These are phyloP conservation scores for Oryzias curvinotus DNA, from an alignment of 2,113 vertebrate species.

Conservation along the genomic window DNA sequence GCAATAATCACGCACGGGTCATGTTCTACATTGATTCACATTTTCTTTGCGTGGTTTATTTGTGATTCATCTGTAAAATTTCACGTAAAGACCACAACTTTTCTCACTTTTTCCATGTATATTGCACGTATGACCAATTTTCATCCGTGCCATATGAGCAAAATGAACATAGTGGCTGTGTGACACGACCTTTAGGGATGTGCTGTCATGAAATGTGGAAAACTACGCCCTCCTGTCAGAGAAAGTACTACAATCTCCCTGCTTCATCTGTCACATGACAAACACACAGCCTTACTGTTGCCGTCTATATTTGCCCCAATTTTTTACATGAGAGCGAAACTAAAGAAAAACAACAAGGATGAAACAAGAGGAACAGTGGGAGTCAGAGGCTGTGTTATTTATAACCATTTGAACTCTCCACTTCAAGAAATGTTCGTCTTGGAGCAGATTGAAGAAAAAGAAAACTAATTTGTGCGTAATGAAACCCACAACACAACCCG, in stretches of 20 bases:
- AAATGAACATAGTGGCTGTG: too few species aligned
- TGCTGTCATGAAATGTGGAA: constrained; percentile 21
- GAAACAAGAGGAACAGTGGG: constrained; percentile 5
- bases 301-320: constrained; percentile 15
- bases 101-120: too few species aligned
- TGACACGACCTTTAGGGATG: background rate
- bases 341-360: constrained; percentile 3
- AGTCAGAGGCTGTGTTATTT: constrained; percentile 44
- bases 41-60: too few species aligned
- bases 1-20: too few species aligned
- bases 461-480: constrained; percentile 22
- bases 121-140: too few species aligned
- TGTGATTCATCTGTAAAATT: too few species aligned
- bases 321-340: constrained; percentile 19
- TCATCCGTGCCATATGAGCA: too few species aligned
- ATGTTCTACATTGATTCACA: too few species aligned
- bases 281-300: constrained; percentile 6
- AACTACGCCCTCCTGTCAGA: constrained; percentile 28
- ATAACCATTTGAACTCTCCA: constrained; percentile 30
- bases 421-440: background rate
- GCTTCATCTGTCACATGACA: background rate
- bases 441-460: constrained; percentile 19
- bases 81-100: too few species aligned
- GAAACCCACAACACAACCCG: constrained; percentile 10
- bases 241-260: constrained; percentile 11